These are phyloP conservation scores for Drosophila pallidifrons DNA, from an alignment of 1,140 invertebrate genomes.

Conservation along the genomic window DNA sequence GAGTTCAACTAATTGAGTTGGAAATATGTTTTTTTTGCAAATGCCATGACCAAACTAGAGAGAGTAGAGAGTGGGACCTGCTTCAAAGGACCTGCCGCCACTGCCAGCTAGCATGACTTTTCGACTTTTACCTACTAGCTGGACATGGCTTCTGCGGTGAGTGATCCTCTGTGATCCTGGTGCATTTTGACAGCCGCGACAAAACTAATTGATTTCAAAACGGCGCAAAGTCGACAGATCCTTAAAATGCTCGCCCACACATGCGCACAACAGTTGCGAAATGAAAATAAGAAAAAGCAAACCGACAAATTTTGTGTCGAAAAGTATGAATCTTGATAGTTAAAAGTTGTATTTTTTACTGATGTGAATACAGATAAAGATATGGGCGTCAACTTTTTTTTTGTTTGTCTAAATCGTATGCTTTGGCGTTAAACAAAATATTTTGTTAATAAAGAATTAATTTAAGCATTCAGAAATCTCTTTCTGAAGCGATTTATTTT, in stretches of 20 bases:
- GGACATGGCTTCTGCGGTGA: slow-evolving; percentile 23
- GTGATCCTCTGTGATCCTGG: slow-evolving; percentile 45
- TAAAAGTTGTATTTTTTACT: no score
- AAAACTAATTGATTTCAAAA: slow-evolving; percentile 84
- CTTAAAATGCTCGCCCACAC: slow-evolving; percentile 63
- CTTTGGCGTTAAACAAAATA: no score
- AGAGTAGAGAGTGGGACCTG: slow-evolving; percentile 12
- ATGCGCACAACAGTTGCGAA: slow-evolving; percentile 22
- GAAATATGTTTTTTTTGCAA: slow-evolving; percentile 72
- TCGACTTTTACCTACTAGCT: slow-evolving; percentile 59
- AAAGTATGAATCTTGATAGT: neutral
- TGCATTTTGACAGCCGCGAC: slow-evolving; percentile 79
- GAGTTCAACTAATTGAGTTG: slow-evolving; percentile 80
- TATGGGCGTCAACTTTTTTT: no score
- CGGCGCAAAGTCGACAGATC: slow-evolving; percentile 57
- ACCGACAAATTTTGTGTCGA: neutral
- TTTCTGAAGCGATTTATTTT: no score
- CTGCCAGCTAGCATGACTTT: slow-evolving; percentile 44
- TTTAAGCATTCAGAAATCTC: no score
- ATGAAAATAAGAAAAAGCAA: neutral
- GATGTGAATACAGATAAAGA: no score
- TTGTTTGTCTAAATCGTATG: no score
- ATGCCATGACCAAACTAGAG: slow-evolving; percentile 55
- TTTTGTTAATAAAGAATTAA: no score
- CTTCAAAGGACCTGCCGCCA: slow-evolving; percentile 48